Conservation (phyloP, 2,113 vertebrate species). For the Tragelaphus strepsiceros region DNA sequence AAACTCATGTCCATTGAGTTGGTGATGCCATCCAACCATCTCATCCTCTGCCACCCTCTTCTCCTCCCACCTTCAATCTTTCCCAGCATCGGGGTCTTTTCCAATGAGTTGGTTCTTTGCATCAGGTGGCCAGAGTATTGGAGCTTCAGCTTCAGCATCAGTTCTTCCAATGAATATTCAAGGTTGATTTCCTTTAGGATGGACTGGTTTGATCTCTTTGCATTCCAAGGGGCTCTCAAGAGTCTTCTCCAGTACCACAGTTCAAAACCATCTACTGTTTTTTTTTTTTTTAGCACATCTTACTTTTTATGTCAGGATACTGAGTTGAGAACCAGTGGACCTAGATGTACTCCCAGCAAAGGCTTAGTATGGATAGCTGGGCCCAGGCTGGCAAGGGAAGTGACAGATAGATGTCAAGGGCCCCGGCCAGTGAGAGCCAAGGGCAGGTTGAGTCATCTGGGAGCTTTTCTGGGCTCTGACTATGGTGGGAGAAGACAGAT, state of each 20-base stretch:
- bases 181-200: background rate
- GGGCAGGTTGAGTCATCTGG: background rate
- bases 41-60: background rate
- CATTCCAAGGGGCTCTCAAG: background rate
- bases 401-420: background rate
- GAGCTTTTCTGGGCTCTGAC: background rate
- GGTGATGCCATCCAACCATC: background rate
- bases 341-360: background rate
- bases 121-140: background rate
- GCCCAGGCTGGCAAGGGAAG: background rate
- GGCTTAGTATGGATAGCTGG: background rate
- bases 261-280: too few species aligned
- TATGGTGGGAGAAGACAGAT: background rate
- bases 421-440: background rate
- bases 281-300: background rate
- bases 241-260: too few species aligned
- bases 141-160: background rate
- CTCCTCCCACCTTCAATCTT: background rate
- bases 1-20: background rate
- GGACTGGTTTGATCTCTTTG: background rate
- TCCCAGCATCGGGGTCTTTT: background rate
- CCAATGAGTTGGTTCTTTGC: accelerated
- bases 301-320: background rate
- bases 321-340: background rate
- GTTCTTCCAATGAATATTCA: background rate